Conservation (phyloP, 2,113 vertebrate species). For the Phrynosoma blainvillii region DNA sequence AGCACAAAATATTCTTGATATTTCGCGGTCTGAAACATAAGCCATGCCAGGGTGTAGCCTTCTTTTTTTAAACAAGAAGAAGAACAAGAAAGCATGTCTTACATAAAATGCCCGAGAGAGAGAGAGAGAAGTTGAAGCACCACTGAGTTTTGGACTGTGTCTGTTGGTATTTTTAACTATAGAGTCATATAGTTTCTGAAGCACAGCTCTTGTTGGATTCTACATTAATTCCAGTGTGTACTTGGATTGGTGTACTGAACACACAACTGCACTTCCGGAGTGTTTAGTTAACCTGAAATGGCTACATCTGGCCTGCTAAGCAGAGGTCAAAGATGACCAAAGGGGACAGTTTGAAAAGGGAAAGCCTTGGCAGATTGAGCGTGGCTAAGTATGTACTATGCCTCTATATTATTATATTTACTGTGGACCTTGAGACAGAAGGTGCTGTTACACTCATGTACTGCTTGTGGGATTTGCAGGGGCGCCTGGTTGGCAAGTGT, state of each 20-base stretch:
- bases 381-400: background rate
- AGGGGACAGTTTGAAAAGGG: background rate
- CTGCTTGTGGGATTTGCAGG: background rate
- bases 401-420: background rate
- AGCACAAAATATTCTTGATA: conserved; percentile 12
- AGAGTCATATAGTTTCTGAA: conserved; percentile 2
- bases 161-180: conserved; percentile 10
- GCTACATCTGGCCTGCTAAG: background rate
- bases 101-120: background rate
- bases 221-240: background rate
- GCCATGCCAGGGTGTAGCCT: background rate
- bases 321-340: background rate
- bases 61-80: background rate
- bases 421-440: background rate
- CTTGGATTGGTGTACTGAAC: background rate
- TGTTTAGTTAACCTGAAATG: background rate
- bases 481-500: background rate
- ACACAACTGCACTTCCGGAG: background rate
- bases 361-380: background rate
- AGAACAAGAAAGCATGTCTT: background rate
- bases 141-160: background rate
- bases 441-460: background rate
- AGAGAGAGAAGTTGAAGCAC: background rate
- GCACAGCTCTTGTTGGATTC: background rate
- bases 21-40: background rate